Evolutionary conservation across 1,140 invertebrate species (phyloP).

Genomic region (Eulimnadia texana): DNA sequence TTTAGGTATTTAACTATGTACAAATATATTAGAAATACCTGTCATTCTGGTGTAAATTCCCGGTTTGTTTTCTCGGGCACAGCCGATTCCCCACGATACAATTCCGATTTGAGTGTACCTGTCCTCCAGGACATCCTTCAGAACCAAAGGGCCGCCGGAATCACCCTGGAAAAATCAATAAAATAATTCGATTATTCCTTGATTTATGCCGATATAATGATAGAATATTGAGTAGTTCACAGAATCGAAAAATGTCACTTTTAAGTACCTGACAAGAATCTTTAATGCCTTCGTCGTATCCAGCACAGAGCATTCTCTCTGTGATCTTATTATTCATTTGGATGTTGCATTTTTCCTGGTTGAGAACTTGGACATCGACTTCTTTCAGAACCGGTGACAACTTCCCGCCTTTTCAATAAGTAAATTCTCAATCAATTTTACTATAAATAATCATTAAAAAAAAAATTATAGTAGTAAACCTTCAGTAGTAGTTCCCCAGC

Average conservation of each 20-base stretch:
- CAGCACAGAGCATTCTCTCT: slow-evolving; percentile 51
- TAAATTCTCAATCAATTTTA: no score
- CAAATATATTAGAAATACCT: slow-evolving; percentile 22
- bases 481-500: neutral
- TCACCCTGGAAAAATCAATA: neutral
- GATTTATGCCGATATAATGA: neutral
- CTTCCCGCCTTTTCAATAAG: neutral
- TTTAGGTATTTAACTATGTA: no score
- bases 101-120: slow-evolving; percentile 56
- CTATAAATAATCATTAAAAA: neutral
- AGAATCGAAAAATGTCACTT: neutral
- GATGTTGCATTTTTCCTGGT: neutral
- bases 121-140: slow-evolving; percentile 87
- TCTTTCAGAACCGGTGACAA: neutral
- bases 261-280: slow-evolving; percentile 71
- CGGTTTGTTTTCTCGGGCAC: slow-evolving; percentile 78
- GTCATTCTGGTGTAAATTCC: slow-evolving; percentile 90
- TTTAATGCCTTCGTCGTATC: slow-evolving; percentile 74
- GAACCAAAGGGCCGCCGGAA: no score
- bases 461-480: neutral
- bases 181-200: neutral
- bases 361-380: neutral
- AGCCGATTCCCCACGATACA: slow-evolving; percentile 86
- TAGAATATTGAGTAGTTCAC: neutral
- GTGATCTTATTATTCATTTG: neutral